Evolutionary conservation across 1,140 invertebrate species (phyloP).

Genomic region (Phortica variegata): DNA sequence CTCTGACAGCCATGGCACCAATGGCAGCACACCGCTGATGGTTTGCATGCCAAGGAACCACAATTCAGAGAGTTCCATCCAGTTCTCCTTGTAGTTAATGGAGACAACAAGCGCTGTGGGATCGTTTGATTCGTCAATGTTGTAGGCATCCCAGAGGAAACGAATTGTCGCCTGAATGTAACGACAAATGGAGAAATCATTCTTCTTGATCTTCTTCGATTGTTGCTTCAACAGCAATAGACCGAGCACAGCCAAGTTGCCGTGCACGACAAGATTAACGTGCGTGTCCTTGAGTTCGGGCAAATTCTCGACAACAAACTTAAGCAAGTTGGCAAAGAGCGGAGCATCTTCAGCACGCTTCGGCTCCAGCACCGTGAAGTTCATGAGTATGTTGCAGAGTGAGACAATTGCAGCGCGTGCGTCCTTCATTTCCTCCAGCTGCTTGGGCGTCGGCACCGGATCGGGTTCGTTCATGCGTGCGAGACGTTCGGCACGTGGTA

Average conservation of each 20-base stretch:
- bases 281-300: constrained; percentile 79
- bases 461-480: constrained; percentile 73
- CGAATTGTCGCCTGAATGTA: constrained; percentile 85
- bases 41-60: constrained; percentile 95
- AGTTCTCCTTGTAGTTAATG: constrained; percentile 81
- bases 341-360: constrained; percentile 75
- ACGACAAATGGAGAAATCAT: constrained; percentile 82
- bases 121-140: constrained; percentile 82
- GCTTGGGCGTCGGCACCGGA: constrained; percentile 69
- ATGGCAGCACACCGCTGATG: constrained; percentile 74
- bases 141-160: constrained; percentile 90
- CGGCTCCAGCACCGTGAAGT: constrained; percentile 83
- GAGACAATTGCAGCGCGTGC: constrained; percentile 80
- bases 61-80: constrained; percentile 85
- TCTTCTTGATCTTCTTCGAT: constrained; percentile 76
- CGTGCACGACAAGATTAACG: constrained; percentile 80
- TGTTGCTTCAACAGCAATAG: constrained; percentile 82
- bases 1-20: constrained; percentile 85
- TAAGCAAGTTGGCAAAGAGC: constrained; percentile 76
- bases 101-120: constrained; percentile 77
- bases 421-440: constrained; percentile 79
- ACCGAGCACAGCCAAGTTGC: constrained; percentile 80
- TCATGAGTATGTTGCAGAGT: constrained; percentile 90
- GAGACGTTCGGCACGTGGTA: constrained; percentile 73
- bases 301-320: constrained; percentile 85